Percentiles rank a stretch among this genome's conserved stretches.
phyloP scores from a whole-genome alignment of 2,797 vertebrate genomes.

The Champsocephalus gunnari region DNA sequence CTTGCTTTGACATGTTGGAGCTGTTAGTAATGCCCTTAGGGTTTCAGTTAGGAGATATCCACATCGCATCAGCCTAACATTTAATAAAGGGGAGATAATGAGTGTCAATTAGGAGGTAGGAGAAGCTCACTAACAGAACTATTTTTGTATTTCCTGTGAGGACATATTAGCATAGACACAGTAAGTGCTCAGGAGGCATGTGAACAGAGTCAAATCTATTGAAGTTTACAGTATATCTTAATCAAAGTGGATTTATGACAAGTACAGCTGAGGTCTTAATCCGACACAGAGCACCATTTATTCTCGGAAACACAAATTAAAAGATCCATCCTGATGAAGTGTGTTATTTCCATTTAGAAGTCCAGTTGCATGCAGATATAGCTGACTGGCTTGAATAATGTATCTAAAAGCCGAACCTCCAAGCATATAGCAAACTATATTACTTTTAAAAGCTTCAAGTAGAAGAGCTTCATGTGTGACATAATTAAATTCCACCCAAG shows the following conservation, averaged over 20 bases:
- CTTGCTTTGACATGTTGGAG: conserved; percentile 64
- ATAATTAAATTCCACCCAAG: conserved; percentile 83
- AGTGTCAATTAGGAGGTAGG: conserved; percentile 48
- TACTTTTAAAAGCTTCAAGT: conserved; percentile 77
- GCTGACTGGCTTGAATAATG: conserved; percentile 78
- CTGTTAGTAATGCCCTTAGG: conserved; percentile 55
- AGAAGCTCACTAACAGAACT: conserved; percentile 40
- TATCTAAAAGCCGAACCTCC: conserved; percentile 72
- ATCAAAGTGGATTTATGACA: conserved; percentile 52
- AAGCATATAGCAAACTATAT: conserved; percentile 70
- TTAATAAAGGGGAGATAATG: conserved; percentile 66
- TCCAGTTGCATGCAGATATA: conserved; percentile 57
- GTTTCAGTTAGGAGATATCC: conserved; percentile 63
- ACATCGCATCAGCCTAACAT: conserved; percentile 56
- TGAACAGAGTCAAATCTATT: conserved; percentile 40
- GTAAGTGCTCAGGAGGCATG: conserved; percentile 32
- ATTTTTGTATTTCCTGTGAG: conserved; percentile 50
- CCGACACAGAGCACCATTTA: conserved; percentile 43
- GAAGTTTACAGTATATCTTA: conserved; percentile 40
- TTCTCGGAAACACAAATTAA: conserved; percentile 50
- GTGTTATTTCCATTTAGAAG: conserved; percentile 62
- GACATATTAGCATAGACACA: conserved; percentile 33
- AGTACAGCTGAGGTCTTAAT: conserved; percentile 39
- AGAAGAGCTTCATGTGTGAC: conserved; percentile 81
- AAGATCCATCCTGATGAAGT: conserved; percentile 38